Base-by-base conservation (phyloP, 2,888 invertebrate species). In the Hypsopygia costalis region DNA sequence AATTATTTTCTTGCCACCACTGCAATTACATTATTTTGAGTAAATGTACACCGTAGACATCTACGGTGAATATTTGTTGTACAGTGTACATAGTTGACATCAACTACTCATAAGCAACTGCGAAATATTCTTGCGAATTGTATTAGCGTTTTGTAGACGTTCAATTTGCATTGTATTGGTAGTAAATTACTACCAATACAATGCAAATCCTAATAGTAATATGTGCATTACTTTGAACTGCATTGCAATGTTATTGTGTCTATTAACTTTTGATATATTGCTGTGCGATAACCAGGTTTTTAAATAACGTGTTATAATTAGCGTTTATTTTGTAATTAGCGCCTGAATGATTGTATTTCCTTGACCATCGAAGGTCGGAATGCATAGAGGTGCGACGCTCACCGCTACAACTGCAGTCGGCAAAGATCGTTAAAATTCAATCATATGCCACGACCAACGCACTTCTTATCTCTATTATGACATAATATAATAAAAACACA, bases 311-410 rank as follows among this genome's bases (percentile, higher is more conserved):
- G 62, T 64, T 64, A 58, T 66, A 62, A 75, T 79, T 77, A 74
- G 63, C 68, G 57, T 66, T 55, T 64, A 67, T 66, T 69, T 70
- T 70, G 66, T 75, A 70, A 81, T 77, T 69, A 66, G 63, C 63
- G 56, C 49, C 59, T 75, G 65, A 73, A 78, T 71, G 71, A 75
- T 72, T 80, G 75, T 79, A 80, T 80, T 85, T 82, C 85, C 83
- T 81, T 81, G 80, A 78, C 75, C 75, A 59, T 65, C 60, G 81
- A 81, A 86, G 81, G 82, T 83, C 80, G 67, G 68, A 70, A 74
- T 73, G 72, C 72, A 61, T 67, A 63, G 69, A 64, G 57, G 62
- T 64, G 58, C 65, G 67, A 74, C 80, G 75, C 80, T 80, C 80
- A 76, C 77, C 63, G 50, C 49, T 57, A 49, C 47, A 52, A 54